These are phyloP conservation scores for Chloroclystis v-ata DNA, from an alignment of 2,888 invertebrate genomes.

Conservation along the genomic window DNA sequence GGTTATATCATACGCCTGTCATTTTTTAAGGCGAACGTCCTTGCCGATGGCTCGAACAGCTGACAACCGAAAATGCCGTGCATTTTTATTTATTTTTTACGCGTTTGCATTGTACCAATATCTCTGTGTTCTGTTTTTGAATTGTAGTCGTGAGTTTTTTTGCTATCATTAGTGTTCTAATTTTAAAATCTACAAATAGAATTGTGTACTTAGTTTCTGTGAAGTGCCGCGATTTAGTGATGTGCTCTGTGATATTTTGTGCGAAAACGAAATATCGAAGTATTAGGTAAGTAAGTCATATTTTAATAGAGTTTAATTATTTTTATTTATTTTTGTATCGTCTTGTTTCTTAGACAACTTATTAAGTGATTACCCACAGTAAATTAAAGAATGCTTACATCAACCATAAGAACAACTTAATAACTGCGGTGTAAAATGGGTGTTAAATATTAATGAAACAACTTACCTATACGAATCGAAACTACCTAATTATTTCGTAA, in stretches of 20 bases:
- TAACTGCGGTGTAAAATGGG: too few relatives aligned
- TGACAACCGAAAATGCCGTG: constrained; percentile 38
- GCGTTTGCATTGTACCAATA: not conserved
- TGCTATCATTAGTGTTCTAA: constrained; percentile 2
- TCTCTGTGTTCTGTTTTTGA: not conserved
- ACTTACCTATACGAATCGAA: too few relatives aligned
- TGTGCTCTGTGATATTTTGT: constrained; percentile 7
- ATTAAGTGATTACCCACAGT: too few relatives aligned
- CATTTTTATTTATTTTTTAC: not conserved
- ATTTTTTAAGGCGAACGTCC: constrained; percentile 56
- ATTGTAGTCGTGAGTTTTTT: not conserved
- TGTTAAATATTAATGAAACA: too few relatives aligned
- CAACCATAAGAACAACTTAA: too few relatives aligned
- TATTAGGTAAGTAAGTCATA: constrained; percentile 11
- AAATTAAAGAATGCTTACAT: too few relatives aligned
- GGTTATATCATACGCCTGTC: constrained; percentile 49
- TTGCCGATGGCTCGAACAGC: constrained; percentile 59
- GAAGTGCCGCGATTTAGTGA: constrained; percentile 13
- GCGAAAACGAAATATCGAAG: not conserved
- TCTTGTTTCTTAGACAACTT: too few relatives aligned
- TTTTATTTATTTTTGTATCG: not conserved
- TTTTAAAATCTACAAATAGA: not conserved
- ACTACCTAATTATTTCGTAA: too few relatives aligned
- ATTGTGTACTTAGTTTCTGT: constrained; percentile 7
- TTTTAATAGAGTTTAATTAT: not conserved